Conservation (phyloP, 2,888 invertebrate genomes). For the Sinodicranocentrus sp. region DNA sequence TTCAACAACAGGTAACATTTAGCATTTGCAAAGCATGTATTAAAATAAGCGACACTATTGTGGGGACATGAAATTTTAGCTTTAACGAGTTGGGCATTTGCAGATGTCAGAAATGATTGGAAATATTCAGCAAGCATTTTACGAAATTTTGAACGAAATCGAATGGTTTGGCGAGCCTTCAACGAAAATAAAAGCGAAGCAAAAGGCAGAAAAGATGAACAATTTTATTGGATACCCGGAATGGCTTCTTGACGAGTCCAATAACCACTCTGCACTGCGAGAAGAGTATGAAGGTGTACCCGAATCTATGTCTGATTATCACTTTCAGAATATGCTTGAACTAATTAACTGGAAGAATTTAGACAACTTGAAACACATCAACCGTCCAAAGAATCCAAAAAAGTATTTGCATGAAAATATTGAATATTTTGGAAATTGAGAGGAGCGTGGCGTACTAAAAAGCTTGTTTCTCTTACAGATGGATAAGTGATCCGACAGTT, state of each 20-base stretch:
- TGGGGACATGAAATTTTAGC: neutral
- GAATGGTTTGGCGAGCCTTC: constrained; percentile 93
- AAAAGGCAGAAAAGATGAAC: constrained; percentile 89
- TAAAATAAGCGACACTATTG: no score
- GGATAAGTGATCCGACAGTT: constrained; percentile 83
- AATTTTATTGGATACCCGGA: constrained; percentile 95
- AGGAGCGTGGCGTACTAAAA: no score
- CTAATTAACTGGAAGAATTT: constrained; percentile 68
- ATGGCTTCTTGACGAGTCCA: constrained; percentile 85
- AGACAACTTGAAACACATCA: constrained; percentile 64
- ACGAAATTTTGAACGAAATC: constrained; percentile 86
- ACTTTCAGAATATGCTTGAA: constrained; percentile 64
- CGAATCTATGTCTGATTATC: constrained; percentile 45
- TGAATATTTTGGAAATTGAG: no score
- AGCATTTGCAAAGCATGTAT: no score
- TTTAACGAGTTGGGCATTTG: neutral
- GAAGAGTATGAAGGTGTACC: constrained; percentile 86
- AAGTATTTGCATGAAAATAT: no score
- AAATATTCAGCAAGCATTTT: constrained; percentile 90
- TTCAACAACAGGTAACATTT: constrained; percentile 73
- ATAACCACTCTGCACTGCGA: constrained; percentile 84
- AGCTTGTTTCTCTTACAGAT: no score
- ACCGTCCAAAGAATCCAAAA: constrained; percentile 47
- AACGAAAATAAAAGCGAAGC: constrained; percentile 86
- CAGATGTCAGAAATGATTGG: constrained; percentile 87